A percentile compares a stretch with the other conserved stretches of the same genome.
Evolutionary conservation across 1,140 invertebrate genomes (phyloP).

Genomic region (Triops cancriformis): DNA sequence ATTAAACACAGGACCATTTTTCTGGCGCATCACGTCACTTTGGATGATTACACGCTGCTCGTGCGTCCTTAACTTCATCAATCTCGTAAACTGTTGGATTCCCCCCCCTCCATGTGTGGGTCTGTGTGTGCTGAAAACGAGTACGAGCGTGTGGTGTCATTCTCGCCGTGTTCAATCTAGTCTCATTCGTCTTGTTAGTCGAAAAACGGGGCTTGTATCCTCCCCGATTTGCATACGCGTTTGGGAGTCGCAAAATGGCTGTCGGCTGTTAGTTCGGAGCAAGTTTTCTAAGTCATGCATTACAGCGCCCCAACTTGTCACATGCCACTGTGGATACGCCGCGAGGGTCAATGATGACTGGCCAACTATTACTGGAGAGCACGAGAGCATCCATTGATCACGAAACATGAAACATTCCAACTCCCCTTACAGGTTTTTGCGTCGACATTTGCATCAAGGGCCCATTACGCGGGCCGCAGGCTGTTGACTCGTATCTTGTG

Average conservation of each 20-base stretch:
- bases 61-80: background rate
- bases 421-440: conserved; percentile 4
- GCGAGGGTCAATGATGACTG: conserved; percentile 7
- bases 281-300: conserved; percentile 6
- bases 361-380: conserved; percentile 3
- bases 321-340: conserved; percentile 8
- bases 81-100: background rate
- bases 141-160: background rate
- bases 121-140: background rate
- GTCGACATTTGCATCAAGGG: conserved; percentile 9
- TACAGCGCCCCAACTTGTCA: conserved; percentile 8
- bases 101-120: background rate
- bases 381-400: conserved; percentile 13
- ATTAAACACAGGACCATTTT: background rate
- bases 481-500: conserved; percentile 17
- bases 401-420: conserved; percentile 14
- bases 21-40: background rate
- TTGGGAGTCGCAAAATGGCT: background rate
- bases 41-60: background rate
- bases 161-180: background rate
- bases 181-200: background rate
- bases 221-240: background rate
- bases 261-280: background rate
- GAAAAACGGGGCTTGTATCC: background rate
- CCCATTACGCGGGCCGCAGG: conserved; percentile 1